Percentiles rank a stretch among this genome's conserved stretches.
Evolutionary conservation across 2,113 vertebrate genomes (phyloP).

Genomic region (Sebastes fasciatus): DNA sequence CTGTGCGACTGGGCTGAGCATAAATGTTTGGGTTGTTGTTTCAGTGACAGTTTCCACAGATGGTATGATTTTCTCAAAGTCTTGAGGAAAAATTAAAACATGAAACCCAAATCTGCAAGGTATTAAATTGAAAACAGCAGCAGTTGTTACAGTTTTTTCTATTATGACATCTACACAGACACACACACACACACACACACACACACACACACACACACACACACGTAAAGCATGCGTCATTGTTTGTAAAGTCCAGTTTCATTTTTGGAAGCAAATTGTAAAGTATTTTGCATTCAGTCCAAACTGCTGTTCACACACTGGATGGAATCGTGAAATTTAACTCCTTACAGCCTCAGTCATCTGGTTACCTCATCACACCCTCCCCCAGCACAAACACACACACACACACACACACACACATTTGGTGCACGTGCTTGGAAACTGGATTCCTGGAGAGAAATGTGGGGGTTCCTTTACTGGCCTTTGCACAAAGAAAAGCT

Average conservation of each 20-base stretch:
- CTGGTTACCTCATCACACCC: constrained; percentile 57
- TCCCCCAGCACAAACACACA: constrained; percentile 15
- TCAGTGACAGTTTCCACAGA: too few species aligned
- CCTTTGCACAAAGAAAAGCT: background rate
- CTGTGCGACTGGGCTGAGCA: too few species aligned
- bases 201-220: background rate
- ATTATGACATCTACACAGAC: background rate
- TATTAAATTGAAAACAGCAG: background rate
- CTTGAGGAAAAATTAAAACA: too few species aligned
- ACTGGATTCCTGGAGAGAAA: constrained; percentile 10
- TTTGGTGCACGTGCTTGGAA: background rate
- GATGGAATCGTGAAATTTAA: background rate
- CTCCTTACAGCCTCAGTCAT: constrained; percentile 20
- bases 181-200: too few species aligned
- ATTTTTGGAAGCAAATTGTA: background rate
- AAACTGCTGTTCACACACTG: background rate
- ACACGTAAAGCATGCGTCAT: background rate
- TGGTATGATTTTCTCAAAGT: too few species aligned
- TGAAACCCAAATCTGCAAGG: too few species aligned
- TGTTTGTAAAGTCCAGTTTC: background rate
- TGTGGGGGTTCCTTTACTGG: background rate
- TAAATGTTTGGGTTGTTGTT: too few species aligned
- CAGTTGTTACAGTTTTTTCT: too few species aligned
- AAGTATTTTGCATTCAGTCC: background rate
- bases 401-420: constrained; percentile 10